These are phyloP conservation scores for Sander vitreus DNA, from an alignment of 2,113 vertebrate species.

Conservation along the genomic window DNA sequence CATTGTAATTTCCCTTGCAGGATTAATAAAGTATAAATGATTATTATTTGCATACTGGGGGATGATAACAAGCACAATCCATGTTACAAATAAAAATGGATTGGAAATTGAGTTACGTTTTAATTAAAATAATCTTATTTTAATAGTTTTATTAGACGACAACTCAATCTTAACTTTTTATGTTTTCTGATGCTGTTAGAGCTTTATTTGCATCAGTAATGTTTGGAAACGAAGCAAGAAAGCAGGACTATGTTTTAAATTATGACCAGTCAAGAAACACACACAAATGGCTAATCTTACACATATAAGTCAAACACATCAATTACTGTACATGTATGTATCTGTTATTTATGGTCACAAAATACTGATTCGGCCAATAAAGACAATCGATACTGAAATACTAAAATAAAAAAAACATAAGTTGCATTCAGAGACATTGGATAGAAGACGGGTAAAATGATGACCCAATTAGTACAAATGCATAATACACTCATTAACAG, in stretches of 20 bases:
- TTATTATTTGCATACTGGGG: neutral
- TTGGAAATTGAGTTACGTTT: neutral
- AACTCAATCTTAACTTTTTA: neutral
- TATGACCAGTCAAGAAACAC: neutral
- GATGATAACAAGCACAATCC: neutral
- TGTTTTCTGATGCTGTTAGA: neutral
- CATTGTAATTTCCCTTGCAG: too few relatives aligned
- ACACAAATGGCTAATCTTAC: neutral
- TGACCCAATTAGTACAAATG: neutral
- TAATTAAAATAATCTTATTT: too few relatives aligned
- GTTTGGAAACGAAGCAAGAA: neutral
- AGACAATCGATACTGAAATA: neutral
- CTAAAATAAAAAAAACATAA: too few relatives aligned
- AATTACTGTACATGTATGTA: neutral
- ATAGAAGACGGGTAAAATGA: neutral
- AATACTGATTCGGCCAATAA: neutral
- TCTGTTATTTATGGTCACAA: neutral
- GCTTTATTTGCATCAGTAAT: neutral
- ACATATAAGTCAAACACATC: neutral
- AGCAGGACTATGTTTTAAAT: neutral
- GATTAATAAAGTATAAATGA: too few relatives aligned
- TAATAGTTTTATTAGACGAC: too few relatives aligned
- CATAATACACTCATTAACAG: neutral
- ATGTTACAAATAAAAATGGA: slow-evolving; percentile 3
- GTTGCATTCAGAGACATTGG: too few relatives aligned